Evolutionary conservation across 2,888 invertebrate genomes (phyloP), one percentile per base, ranked within the genome.

Genomic region (Agapostemon virescens): DNA sequence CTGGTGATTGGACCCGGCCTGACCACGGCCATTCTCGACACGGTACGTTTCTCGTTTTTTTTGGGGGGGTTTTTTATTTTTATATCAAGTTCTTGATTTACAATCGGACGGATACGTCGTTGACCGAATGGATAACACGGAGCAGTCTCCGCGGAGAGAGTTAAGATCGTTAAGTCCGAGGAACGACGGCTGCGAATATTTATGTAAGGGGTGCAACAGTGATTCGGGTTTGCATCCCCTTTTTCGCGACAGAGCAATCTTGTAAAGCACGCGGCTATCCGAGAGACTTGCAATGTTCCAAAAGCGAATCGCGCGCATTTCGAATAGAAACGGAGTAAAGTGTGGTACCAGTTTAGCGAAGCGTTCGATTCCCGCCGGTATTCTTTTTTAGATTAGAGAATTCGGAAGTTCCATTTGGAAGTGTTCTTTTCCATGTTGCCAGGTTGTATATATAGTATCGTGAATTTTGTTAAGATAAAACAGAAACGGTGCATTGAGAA

Each of bases 21-120:
- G 92, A 92, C 92, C 92, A 92, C 92, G 92, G 92, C 92, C 92
- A 92, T 92, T 92, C 92, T 92, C 92, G 92, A 92, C 91, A 91
- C 92, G 92, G 92, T 92, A 89, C 45, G 92, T 92, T 89, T 45
- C 36, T 70, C n/a, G n/a, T n/a, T n/a, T n/a, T n/a, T n/a, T n/a
- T n/a, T n/a, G n/a, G n/a, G n/a, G n/a, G n/a, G n/a, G n/a, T n/a
- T n/a, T n/a, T n/a, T n/a, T n/a, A n/a, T n/a, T n/a, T n/a, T n/a
- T n/a, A n/a, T n/a, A n/a, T n/a, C n/a, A n/a, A n/a, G n/a, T 23
- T 40, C 11, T 63, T 11, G 17, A 61, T 61, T 33, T 61, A 30
- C 63, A 13, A 63, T 63, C n/a, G 63, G 20, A 63, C 33, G 11
- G 36, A 33, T 36, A n/a, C n/a, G 15, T 55, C 11, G 36, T n/a